Evolutionary conservation across 37 sponge, comb jelly and placozoan genomes (phyloP).

Genomic region (Chondrilla cf. caribensis): DNA sequence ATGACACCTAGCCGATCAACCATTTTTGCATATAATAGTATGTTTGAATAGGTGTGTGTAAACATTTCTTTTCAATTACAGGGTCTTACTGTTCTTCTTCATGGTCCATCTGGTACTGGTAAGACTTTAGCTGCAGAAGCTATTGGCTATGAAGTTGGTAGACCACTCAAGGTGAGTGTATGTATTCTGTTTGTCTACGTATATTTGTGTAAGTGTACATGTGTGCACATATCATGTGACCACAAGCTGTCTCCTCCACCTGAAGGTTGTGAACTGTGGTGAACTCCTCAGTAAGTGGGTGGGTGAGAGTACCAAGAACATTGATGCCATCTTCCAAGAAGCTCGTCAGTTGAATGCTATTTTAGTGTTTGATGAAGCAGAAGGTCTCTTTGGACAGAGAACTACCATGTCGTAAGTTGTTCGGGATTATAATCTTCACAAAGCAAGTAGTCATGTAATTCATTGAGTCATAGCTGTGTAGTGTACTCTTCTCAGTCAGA

Average conservation of each 20-base stretch:
- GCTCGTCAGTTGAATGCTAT: slow-evolving; percentile 74
- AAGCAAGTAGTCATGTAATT: not conserved
- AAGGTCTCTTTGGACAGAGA: slow-evolving; percentile 77
- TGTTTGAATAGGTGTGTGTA: too few relatives aligned
- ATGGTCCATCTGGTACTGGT: slow-evolving; percentile 83
- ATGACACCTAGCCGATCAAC: too few relatives aligned
- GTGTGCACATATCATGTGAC: too few relatives aligned
- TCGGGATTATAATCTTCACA: not conserved
- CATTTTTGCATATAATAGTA: too few relatives aligned
- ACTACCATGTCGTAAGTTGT: slow-evolving; percentile 33
- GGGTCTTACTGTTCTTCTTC: slow-evolving; percentile 74
- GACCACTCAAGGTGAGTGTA: slow-evolving; percentile 67
- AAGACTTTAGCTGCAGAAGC: slow-evolving; percentile 81
- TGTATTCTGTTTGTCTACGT: too few relatives aligned
- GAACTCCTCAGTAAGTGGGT: slow-evolving; percentile 91
- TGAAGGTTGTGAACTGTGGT: slow-evolving; percentile 81
- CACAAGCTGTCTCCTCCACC: not conserved
- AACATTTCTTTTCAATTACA: too few relatives aligned
- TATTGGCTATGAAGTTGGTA: slow-evolving; percentile 87
- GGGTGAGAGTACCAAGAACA: slow-evolving; percentile 87
- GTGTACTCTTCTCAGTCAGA: too few relatives aligned
- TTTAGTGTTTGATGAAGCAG: slow-evolving; percentile 83
- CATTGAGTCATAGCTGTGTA: not conserved
- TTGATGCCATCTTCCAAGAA: slow-evolving; percentile 84
- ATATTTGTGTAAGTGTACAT: too few relatives aligned